phyloP scores from a whole-genome alignment of 2,888 invertebrate genomes.

The Thecophora atra region DNA sequence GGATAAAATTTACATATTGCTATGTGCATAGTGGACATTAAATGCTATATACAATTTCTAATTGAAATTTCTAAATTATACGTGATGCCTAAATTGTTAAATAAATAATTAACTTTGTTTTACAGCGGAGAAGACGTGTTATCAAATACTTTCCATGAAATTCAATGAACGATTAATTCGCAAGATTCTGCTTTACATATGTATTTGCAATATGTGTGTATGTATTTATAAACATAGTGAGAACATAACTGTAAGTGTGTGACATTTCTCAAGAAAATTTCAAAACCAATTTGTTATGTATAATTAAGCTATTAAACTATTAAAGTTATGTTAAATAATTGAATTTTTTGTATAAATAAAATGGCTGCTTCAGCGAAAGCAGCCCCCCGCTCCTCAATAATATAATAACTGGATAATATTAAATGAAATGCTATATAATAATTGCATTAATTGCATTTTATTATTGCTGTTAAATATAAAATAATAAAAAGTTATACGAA shows the following conservation, averaged over 20 bases:
- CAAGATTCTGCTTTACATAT: conserved; percentile 22
- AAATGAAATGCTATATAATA: conserved; percentile 25
- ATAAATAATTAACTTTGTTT: conserved; percentile 40
- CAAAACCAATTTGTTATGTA: conserved; percentile 14
- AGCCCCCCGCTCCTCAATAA: neutral
- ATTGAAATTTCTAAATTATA: too few species aligned
- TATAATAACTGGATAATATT: conserved; percentile 12
- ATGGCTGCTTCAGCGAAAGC: neutral
- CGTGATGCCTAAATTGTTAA: too few species aligned
- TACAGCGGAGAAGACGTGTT: conserved; percentile 47
- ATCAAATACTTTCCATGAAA: conserved; percentile 41
- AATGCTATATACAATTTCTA: too few species aligned
- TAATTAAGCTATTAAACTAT: neutral
- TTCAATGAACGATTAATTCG: conserved; percentile 32
- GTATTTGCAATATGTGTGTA: neutral
- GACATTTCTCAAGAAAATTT: neutral
- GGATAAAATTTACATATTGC: too few species aligned
- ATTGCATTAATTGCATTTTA: conserved; percentile 7
- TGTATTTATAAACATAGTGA: too few species aligned
- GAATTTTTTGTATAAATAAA: neutral
- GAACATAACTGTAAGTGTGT: too few species aligned
- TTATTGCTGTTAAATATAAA: conserved; percentile 7
- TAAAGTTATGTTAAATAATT: neutral
- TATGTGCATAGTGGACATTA: too few species aligned
- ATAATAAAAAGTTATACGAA: neutral